Evolutionary conservation across 2,888 invertebrate genomes (phyloP).

Genomic region (Eupeodes luniger): DNA sequence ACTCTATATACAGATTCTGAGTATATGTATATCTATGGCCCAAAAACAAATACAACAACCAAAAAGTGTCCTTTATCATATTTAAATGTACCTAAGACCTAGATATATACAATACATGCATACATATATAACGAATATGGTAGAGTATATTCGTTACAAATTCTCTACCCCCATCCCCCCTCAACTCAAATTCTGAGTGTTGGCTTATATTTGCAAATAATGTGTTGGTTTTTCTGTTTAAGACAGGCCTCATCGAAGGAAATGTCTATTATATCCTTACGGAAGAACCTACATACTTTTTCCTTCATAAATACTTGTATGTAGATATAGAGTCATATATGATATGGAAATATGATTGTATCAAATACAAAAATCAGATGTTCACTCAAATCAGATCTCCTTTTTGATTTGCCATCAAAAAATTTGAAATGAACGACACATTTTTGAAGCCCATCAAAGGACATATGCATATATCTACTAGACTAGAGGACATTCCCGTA

Average conservation of each 20-base stretch:
- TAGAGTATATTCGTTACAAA: background rate
- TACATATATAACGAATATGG: background rate
- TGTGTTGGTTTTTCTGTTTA: slow-evolving; percentile 53
- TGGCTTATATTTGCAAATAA: slow-evolving; percentile 49
- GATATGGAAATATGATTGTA: slow-evolving; percentile 22
- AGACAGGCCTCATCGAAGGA: slow-evolving; percentile 60
- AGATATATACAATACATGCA: background rate
- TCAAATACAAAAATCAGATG: slow-evolving; percentile 69
- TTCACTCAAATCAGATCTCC: slow-evolving; percentile 72
- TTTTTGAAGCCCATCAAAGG: slow-evolving; percentile 45
- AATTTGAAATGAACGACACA: slow-evolving; percentile 68
- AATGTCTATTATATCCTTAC: slow-evolving; percentile 54
- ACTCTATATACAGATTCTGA: background rate
- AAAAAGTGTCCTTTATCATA: slow-evolving; percentile 40
- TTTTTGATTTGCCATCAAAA: slow-evolving; percentile 70
- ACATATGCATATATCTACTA: background rate
- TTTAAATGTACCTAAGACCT: slow-evolving; percentile 44
- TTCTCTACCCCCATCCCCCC: background rate
- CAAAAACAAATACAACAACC: slow-evolving; percentile 14
- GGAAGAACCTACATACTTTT: no score
- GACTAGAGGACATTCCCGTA: background rate
- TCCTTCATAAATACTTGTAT: background rate
- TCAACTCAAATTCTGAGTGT: background rate
- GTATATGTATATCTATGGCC: background rate
- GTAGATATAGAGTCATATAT: background rate